Evolutionary conservation across 2,888 invertebrate species (phyloP).

Genomic region (Zygogramma bicolorata): DNA sequence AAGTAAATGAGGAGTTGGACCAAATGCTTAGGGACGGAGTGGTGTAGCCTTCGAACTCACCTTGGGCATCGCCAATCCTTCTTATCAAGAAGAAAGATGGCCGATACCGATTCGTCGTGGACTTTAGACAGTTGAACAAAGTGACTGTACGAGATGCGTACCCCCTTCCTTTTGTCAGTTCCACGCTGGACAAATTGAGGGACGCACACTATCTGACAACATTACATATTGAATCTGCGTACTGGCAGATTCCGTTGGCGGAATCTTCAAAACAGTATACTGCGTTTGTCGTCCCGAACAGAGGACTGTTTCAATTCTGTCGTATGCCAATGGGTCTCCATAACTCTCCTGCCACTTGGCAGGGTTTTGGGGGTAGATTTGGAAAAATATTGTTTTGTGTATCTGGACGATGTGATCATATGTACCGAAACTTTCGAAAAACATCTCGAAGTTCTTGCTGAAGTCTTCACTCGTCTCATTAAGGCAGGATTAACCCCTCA

Average conservation of each 20-base stretch:
- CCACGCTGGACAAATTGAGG: conserved; percentile 25
- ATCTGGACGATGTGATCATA: conserved; percentile 51
- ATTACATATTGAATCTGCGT: conserved; percentile 36
- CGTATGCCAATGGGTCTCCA: conserved; percentile 51
- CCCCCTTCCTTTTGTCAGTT: conserved; percentile 22
- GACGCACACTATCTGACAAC: conserved; percentile 33
- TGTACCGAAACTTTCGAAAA: conserved; percentile 34
- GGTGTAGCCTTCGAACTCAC: conserved; percentile 50
- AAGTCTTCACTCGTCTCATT: conserved; percentile 36
- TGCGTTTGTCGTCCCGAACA: conserved; percentile 51
- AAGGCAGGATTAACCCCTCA: conserved; percentile 47
- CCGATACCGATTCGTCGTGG: conserved; percentile 47
- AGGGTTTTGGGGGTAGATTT: conserved; percentile 43
- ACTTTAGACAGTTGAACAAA: conserved; percentile 47
- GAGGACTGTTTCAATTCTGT: conserved; percentile 36
- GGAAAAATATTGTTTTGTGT: conserved; percentile 47
- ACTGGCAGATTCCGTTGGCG: conserved; percentile 29
- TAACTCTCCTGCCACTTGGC: conserved; percentile 49
- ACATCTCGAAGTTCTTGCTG: conserved; percentile 39
- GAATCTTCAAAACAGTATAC: conserved; percentile 42
- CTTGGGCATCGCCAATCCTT: too few relatives aligned
- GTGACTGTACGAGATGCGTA: conserved; percentile 38
- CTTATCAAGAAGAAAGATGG: too few relatives aligned
- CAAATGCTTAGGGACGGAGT: conserved; percentile 48
- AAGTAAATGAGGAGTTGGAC: conserved; percentile 40